Base-by-base conservation (phyloP, 1,140 invertebrate species). In the Coelopa frigida region DNA sequence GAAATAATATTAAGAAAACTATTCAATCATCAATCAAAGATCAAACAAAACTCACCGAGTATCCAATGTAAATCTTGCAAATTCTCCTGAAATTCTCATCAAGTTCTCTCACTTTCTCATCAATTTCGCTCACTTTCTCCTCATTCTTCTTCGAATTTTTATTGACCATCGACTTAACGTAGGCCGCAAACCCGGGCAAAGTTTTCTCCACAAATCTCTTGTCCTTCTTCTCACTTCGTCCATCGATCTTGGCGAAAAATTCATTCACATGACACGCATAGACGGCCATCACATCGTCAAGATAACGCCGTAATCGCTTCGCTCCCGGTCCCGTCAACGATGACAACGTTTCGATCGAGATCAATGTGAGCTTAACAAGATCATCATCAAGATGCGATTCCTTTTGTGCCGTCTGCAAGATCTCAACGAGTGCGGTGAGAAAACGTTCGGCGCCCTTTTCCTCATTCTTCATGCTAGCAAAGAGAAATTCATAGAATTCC, bases 11-110 rank as follows among this genome's bases (percentile, higher is more conserved):
- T 17, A 11, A 15, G 6, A 18, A 32, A 44, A 37, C 31, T 44
- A 20, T 24, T 4, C 12, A 12, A 43, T 5, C 33, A 11, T 18
- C n/a, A 4, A 44, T 14, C n/a, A 22, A 32, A 44, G 5, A 22
- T 3, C 24, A 1, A n/a, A 8, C 17, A 27, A 20, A 27, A 23
- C 55, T 40, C 36, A 66, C 62, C 39, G 64, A 68, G 31, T 67
- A 49, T 18, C 64, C 64, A 37, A 68, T 64, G 37, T 67, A 68
- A 26, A 68, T 67, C 39, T 68, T 68, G 45, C 59, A 59, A 1
- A 68, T 59, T 15, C 58, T 57, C 0, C 63, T 47, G 46, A 67
- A 60, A 18, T 54, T 51, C 11, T 68, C 64, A 46, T 64, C 57
- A 3, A 67, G 54, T 42, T 35, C 36, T 15, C 35, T 21, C 6